Conservation (phyloP, 2,113 vertebrate species). For the Rousettus leschenaultii region DNA sequence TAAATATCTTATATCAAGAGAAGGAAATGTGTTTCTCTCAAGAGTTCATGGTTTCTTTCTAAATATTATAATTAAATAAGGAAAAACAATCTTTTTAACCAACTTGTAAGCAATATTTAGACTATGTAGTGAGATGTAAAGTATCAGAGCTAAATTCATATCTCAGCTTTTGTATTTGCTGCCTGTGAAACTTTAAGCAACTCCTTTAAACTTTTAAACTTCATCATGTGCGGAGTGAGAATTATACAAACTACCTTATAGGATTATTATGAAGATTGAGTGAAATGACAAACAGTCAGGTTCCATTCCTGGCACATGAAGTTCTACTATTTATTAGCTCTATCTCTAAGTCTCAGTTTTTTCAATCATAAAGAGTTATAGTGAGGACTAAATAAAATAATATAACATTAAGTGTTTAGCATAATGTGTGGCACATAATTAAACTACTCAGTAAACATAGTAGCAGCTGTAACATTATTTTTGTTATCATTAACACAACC, state of each 20-base stretch:
- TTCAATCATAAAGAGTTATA: not conserved
- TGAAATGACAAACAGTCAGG: not conserved
- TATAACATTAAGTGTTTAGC: not conserved
- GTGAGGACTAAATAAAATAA: not conserved
- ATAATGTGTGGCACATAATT: not conserved
- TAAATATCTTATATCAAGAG: constrained; percentile 10
- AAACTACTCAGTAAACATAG: not conserved
- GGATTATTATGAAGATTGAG: constrained; percentile 3
- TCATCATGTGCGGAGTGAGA: not conserved
- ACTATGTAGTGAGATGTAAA: not conserved
- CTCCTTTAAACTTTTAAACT: not conserved
- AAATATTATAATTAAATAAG: not conserved
- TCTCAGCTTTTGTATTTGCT: not conserved
- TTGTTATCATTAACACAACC: not conserved
- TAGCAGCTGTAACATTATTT: not conserved
- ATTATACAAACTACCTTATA: not conserved
- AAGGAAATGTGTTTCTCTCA: constrained; percentile 15
- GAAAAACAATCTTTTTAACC: not conserved
- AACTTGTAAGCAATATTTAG: not conserved
- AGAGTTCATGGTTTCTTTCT: not conserved
- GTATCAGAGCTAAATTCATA: constrained; percentile 16
- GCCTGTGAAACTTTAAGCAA: not conserved
- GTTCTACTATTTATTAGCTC: not conserved
- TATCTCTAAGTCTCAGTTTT: not conserved
- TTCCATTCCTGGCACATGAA: not conserved